Evolutionary conservation across 2,888 invertebrate species (phyloP).

Genomic region (Dioctria rufipes): DNA sequence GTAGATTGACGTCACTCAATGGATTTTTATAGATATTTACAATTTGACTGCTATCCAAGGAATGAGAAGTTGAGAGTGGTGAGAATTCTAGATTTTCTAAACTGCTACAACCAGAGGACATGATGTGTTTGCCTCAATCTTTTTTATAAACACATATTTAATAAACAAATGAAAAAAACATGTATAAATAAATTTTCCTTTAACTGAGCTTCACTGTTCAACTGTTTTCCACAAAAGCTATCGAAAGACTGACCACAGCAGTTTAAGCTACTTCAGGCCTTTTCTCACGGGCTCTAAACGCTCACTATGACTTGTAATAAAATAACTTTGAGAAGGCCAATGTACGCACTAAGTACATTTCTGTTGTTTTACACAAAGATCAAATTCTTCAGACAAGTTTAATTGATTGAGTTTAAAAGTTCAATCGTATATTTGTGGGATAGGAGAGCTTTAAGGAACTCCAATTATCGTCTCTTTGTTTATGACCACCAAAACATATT

Average conservation of each 20-base stretch:
- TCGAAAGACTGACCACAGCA: constrained; percentile 7
- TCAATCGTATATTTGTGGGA: constrained; percentile 10
- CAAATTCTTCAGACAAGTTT: constrained; percentile 24
- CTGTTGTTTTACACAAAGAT: constrained; percentile 3
- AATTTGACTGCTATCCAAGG: constrained; percentile 62
- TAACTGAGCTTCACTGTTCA: not conserved
- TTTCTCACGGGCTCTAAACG: too few relatives aligned
- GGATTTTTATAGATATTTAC: constrained; percentile 64
- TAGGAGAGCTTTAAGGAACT: not conserved
- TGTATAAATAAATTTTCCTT: not conserved
- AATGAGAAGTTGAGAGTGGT: constrained; percentile 51
- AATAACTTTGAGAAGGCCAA: not conserved
- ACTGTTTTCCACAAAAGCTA: constrained; percentile 14
- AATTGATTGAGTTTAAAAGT: constrained; percentile 45
- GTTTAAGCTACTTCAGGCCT: too few relatives aligned
- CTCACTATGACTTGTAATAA: too few relatives aligned
- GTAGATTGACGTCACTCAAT: constrained; percentile 41
- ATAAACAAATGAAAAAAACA: not conserved
- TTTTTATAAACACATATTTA: not conserved
- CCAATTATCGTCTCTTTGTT: too few relatives aligned
- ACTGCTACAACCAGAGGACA: constrained; percentile 61
- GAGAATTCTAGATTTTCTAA: constrained; percentile 59
- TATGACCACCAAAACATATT: too few relatives aligned
- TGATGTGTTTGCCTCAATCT: constrained; percentile 14
- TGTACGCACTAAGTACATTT: constrained; percentile 16